phyloP scores from a whole-genome alignment of 2,888 invertebrate species.

The Iselma pallidipennis region DNA sequence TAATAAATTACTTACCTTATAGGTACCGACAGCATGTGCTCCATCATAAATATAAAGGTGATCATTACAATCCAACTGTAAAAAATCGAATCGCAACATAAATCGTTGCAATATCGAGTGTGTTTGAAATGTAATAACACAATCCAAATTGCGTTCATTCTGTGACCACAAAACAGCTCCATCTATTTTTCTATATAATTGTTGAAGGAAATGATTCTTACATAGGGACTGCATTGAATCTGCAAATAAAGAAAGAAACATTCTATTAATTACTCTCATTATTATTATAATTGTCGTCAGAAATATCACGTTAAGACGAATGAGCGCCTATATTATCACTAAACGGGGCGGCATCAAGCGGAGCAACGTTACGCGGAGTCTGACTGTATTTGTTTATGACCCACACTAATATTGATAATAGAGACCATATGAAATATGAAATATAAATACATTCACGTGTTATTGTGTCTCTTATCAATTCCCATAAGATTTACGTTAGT shows the following conservation, averaged over 20 bases:
- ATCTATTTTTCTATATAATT: slow-evolving; percentile 87
- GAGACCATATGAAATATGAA: no score
- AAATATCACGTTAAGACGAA: no score
- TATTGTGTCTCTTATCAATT: slow-evolving; percentile 3
- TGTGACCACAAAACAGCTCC: slow-evolving; percentile 89
- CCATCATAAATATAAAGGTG: slow-evolving; percentile 92
- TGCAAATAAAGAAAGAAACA: slow-evolving; percentile 56
- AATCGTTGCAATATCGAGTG: slow-evolving; percentile 92
- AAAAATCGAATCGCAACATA: slow-evolving; percentile 90
- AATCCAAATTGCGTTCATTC: slow-evolving; percentile 88
- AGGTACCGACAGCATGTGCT: slow-evolving; percentile 84
- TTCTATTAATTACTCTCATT: no score
- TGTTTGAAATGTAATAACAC: slow-evolving; percentile 92
- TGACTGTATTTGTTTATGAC: no score
- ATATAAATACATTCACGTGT: no score
- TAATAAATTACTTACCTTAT: slow-evolving; percentile 84
- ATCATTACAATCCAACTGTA: slow-evolving; percentile 93
- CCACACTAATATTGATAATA: no score
- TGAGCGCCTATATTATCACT: no score
- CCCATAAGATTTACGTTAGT: background rate
- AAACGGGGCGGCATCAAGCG: no score
- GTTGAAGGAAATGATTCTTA: slow-evolving; percentile 87
- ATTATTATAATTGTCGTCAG: no score
- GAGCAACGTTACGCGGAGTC: no score
- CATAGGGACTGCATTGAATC: slow-evolving; percentile 89